A percentile compares a stretch with the other conserved stretches of the same genome.
Evolutionary conservation across 2,888 invertebrate genomes (phyloP).

Genomic region (Nysson spinosus): DNA sequence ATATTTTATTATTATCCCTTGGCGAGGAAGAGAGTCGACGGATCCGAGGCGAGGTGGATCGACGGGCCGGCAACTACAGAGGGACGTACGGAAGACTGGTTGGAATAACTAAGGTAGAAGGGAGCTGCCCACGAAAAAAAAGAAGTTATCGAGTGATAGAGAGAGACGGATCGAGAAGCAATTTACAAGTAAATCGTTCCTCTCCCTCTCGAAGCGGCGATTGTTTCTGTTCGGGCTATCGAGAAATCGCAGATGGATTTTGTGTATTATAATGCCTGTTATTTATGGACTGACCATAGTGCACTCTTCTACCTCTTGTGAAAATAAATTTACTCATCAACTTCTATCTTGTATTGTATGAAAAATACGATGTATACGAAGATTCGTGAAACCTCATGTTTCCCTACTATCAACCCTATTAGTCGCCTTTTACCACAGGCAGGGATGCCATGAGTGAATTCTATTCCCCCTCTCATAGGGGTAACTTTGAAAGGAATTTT

Average conservation of each 20-base stretch:
- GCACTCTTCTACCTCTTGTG: neutral
- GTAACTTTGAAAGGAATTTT: too few relatives aligned
- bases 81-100: constrained; percentile 27
- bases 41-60: constrained; percentile 35
- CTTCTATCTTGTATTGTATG: neutral
- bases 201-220: constrained; percentile 43
- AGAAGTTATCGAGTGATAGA: constrained; percentile 16
- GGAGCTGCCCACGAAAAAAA: constrained; percentile 18
- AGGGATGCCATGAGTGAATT: too few relatives aligned
- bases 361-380: too few relatives aligned
- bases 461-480: too few relatives aligned
- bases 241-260: constrained; percentile 50
- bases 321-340: neutral
- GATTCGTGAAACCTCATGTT: too few relatives aligned
- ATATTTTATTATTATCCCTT: constrained; percentile 71
- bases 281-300: constrained; percentile 24
- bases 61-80: constrained; percentile 31
- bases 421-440: too few relatives aligned
- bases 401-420: too few relatives aligned
- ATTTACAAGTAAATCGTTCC: constrained; percentile 66
- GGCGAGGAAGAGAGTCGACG: constrained; percentile 29
- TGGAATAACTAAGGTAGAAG: constrained; percentile 33
- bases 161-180: constrained; percentile 56
- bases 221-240: constrained; percentile 47
- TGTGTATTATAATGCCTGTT: constrained; percentile 45